phyloP scores from a whole-genome alignment of 2,888 invertebrate species.

The Lycophotia porphyrea region DNA sequence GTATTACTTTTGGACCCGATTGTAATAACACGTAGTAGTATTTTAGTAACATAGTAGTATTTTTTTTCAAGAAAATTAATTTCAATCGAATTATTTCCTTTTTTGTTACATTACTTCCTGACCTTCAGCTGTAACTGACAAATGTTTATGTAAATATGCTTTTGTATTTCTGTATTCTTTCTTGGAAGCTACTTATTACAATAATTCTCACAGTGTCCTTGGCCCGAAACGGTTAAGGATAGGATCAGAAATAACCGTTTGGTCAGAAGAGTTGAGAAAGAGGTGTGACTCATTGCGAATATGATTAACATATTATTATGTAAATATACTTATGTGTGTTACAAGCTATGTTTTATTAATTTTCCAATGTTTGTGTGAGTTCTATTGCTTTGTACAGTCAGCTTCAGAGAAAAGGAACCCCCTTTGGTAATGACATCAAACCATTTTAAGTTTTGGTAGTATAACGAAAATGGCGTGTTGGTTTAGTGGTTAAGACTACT shows the following conservation, averaged over 20 bases:
- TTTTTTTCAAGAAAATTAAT: neutral
- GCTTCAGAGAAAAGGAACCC: too few relatives aligned
- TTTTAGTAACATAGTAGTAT: too few relatives aligned
- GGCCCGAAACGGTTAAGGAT: slow-evolving; percentile 48
- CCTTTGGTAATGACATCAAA: too few relatives aligned
- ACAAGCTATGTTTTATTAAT: neutral
- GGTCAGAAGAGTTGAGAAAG: slow-evolving; percentile 52
- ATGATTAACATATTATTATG: slow-evolving; percentile 33
- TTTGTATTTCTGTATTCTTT: slow-evolving; percentile 17
- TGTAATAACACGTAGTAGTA: neutral
- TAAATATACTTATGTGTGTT: slow-evolving; percentile 27
- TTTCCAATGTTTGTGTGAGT: neutral
- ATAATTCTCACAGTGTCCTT: slow-evolving; percentile 49
- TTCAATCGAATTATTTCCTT: neutral
- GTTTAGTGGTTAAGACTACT: too few relatives aligned
- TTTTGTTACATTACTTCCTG: neutral
- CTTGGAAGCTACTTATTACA: slow-evolving; percentile 6
- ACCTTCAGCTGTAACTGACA: slow-evolving; percentile 13
- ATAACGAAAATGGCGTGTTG: too few relatives aligned
- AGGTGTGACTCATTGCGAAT: slow-evolving; percentile 47
- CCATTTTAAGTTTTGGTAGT: too few relatives aligned
- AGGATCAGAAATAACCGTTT: slow-evolving; percentile 28
- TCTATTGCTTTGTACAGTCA: neutral
- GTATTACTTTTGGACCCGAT: too few relatives aligned
- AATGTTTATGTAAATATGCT: slow-evolving; percentile 14